A percentile compares a stretch with the other conserved stretches of the same genome.
These are phyloP conservation scores for Drosophila triauraria DNA, from an alignment of 1,140 invertebrate genomes.

Conservation along the genomic window DNA sequence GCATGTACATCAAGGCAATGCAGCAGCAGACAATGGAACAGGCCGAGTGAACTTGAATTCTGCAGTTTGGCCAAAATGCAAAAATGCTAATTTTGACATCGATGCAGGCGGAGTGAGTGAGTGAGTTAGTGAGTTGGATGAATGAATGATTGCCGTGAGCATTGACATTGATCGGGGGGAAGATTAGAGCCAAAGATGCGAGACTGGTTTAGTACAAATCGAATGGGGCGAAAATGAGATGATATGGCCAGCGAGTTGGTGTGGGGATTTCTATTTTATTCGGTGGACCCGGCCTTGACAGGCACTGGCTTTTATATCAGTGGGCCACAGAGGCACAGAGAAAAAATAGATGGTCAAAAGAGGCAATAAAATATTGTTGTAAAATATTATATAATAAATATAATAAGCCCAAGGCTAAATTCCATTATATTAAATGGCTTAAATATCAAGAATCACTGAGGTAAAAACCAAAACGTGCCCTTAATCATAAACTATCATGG, in stretches of 20 bases:
- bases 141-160: slow-evolving; percentile 22
- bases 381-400: not conserved
- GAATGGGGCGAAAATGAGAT: slow-evolving; percentile 3
- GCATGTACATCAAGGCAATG: slow-evolving; percentile 25
- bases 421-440: no score
- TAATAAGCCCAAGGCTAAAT: not conserved
- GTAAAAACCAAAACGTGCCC: no score
- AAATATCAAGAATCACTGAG: no score
- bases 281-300: slow-evolving; percentile 43
- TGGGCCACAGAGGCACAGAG: slow-evolving; percentile 1
- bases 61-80: slow-evolving; percentile 27
- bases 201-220: slow-evolving; percentile 17
- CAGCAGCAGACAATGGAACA: slow-evolving; percentile 31
- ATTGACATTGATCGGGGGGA: slow-evolving; percentile 40
- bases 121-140: not conserved
- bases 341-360: no score
- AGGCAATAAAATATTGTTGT: not conserved
- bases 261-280: slow-evolving; percentile 32
- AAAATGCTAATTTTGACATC: slow-evolving; percentile 51
- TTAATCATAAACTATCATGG: no score
- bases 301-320: slow-evolving; percentile 33
- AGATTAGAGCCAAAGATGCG: slow-evolving; percentile 26
- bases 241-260: not conserved
- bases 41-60: slow-evolving; percentile 39
- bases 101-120: slow-evolving; percentile 18